A percentile compares a stretch with the other conserved stretches of the same genome.
These are phyloP conservation scores for Aelia acuminata DNA, from an alignment of 2,888 invertebrate species.

Conservation along the genomic window DNA sequence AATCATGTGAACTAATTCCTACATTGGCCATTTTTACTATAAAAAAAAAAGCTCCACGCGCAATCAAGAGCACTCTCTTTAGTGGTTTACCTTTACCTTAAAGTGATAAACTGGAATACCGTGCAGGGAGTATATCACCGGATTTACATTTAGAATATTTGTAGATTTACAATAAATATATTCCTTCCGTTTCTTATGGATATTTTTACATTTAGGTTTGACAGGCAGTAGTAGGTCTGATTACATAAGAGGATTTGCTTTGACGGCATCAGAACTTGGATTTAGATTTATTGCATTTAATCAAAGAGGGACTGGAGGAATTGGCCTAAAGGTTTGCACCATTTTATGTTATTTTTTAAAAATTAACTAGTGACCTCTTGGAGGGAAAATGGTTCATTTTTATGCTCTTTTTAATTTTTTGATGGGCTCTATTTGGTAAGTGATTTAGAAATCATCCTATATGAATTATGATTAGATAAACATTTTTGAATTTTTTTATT, in stretches of 20 bases:
- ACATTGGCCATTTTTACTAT: no score
- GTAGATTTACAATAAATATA: background rate
- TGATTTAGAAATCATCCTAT: background rate
- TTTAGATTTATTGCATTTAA: slow-evolving; percentile 83
- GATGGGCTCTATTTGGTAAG: background rate
- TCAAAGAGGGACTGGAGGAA: slow-evolving; percentile 83
- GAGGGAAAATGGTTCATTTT: background rate
- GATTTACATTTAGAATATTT: background rate
- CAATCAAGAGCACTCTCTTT: no score
- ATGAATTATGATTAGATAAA: background rate
- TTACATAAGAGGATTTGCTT: slow-evolving; percentile 82
- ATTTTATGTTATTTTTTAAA: background rate
- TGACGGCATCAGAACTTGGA: slow-evolving; percentile 76
- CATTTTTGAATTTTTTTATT: background rate
- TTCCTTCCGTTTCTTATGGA: background rate
- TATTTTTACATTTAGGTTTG: slow-evolving; percentile 70
- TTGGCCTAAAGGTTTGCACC: slow-evolving; percentile 75
- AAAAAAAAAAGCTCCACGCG: no score
- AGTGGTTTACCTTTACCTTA: no score
- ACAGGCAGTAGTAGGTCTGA: slow-evolving; percentile 84
- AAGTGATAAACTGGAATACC: no score
- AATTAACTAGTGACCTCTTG: background rate
- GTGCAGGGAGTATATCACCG: no score
- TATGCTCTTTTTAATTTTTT: background rate
- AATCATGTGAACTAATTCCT: no score